phyloP scores from a whole-genome alignment of 2,797 vertebrate genomes.

The Betta splendens region DNA sequence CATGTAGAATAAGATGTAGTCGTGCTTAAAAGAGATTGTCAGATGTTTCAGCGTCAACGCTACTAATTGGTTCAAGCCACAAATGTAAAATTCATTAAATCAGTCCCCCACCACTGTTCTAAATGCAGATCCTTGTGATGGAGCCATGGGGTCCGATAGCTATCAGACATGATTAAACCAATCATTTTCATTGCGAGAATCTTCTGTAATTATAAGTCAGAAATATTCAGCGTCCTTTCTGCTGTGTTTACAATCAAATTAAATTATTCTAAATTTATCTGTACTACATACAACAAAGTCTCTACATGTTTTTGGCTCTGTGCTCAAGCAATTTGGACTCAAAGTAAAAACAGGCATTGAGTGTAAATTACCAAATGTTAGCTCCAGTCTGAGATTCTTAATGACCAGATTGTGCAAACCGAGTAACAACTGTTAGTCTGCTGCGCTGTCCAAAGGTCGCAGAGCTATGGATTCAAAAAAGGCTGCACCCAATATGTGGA shows the following conservation, averaged over 20 bases:
- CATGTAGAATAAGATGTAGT: no score
- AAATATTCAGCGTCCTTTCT: constrained; percentile 16
- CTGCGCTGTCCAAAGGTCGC: background rate
- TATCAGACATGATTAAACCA: constrained; percentile 77
- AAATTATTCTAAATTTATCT: constrained; percentile 34
- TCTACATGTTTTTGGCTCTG: background rate
- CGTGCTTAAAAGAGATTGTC: constrained; percentile 68
- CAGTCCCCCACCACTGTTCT: constrained; percentile 59
- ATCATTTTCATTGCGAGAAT: constrained; percentile 69
- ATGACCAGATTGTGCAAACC: background rate
- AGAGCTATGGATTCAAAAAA: no score
- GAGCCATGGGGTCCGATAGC: constrained; percentile 63
- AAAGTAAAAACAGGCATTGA: background rate
- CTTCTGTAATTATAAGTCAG: constrained; percentile 57
- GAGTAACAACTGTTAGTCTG: no score
- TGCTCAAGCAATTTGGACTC: background rate
- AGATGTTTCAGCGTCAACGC: constrained; percentile 54
- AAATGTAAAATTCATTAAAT: constrained; percentile 74
- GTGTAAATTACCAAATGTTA: background rate
- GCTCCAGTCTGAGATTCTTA: background rate
- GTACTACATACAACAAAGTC: constrained; percentile 2
- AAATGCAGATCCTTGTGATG: constrained; percentile 68
- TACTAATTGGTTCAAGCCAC: constrained; percentile 64
- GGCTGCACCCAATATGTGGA: no score
- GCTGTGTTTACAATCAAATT: constrained; percentile 44